A percentile compares a stretch with the other conserved stretches of the same genome.
phyloP scores from a whole-genome alignment of 2,113 vertebrate genomes.

The Dendropsophus ebraccatus region DNA sequence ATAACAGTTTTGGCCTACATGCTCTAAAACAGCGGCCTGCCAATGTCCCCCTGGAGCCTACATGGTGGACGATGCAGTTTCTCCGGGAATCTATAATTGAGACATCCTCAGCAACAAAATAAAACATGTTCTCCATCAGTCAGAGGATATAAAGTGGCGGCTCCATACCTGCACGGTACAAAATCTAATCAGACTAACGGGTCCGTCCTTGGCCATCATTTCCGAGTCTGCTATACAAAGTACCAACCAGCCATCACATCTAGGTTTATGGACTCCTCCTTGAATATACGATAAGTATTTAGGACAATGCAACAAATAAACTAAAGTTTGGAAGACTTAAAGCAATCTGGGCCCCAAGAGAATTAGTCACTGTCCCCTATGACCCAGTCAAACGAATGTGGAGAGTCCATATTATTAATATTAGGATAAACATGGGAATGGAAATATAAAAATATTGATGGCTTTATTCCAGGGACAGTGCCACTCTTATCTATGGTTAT shows the following conservation, averaged over 20 bases:
- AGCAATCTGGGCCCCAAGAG: no score
- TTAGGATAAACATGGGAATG: no score
- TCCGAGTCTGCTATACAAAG: background rate
- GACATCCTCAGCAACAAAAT: background rate
- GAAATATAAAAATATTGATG: no score
- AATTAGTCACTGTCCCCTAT: no score
- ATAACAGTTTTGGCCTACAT: background rate
- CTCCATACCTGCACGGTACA: background rate
- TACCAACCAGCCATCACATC: background rate
- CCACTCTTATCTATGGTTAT: no score
- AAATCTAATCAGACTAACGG: background rate
- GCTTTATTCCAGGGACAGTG: no score
- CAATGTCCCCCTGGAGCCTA: background rate
- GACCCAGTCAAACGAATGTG: no score
- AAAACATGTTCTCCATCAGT: background rate
- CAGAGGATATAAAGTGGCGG: background rate
- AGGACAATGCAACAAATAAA: background rate
- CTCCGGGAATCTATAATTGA: slow-evolving; percentile 8
- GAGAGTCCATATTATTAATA: no score
- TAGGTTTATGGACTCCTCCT: background rate
- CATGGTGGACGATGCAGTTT: background rate
- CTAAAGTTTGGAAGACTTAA: background rate
- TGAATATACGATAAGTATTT: background rate
- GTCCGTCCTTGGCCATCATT: background rate
- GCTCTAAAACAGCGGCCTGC: background rate